A percentile compares a stretch with the other conserved stretches of the same genome.
Conservation (phyloP, 2,888 invertebrate genomes). For the Volucella inflata region DNA sequence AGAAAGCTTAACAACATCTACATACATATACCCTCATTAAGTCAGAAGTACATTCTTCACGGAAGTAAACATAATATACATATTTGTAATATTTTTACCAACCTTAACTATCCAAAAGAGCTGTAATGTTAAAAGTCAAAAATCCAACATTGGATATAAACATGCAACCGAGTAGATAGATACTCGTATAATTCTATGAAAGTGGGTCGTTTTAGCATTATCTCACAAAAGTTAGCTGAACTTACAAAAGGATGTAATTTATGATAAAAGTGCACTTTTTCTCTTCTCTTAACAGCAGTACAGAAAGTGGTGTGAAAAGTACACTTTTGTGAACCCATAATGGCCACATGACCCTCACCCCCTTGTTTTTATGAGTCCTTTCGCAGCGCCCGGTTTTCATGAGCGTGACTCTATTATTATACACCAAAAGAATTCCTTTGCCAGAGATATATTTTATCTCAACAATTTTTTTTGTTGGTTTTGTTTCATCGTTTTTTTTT, state of each 20-base stretch:
- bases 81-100: too few species aligned
- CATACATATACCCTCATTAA: too few species aligned
- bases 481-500: conserved; percentile 12
- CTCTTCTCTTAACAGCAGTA: conserved; percentile 38
- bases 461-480: conserved; percentile 7
- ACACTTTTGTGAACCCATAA: conserved; percentile 49
- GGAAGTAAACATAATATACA: too few species aligned
- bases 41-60: too few species aligned
- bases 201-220: conserved; percentile 11
- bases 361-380: conserved; percentile 38
- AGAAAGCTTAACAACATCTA: too few species aligned
- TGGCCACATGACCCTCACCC: conserved; percentile 59
- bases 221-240: conserved; percentile 42
- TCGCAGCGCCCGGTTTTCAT: conserved; percentile 38
- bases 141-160: too few species aligned
- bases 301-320: conserved; percentile 38
- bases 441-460: neutral
- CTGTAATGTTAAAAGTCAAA: too few species aligned
- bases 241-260: conserved; percentile 54
- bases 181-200: neutral
- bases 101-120: too few species aligned
- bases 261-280: conserved; percentile 65
- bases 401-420: conserved; percentile 57
- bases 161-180: too few species aligned
- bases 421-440: conserved; percentile 25